Percentiles rank a stretch among this genome's conserved stretches.
phyloP scores from a whole-genome alignment of 2,888 invertebrate species.

The Leistus spinibarbis region DNA sequence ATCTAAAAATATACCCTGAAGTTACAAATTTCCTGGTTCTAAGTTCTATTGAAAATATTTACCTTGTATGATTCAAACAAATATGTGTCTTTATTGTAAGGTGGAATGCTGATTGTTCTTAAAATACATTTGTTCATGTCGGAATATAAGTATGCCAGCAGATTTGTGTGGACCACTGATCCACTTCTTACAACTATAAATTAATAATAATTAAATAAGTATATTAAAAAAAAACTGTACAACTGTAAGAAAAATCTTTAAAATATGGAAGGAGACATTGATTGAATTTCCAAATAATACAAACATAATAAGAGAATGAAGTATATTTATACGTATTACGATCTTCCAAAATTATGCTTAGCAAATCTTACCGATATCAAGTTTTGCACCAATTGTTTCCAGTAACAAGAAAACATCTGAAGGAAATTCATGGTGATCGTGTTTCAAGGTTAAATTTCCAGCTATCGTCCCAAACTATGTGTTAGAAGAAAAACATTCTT shows the following conservation, averaged over 20 bases:
- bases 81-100: slow-evolving; percentile 20
- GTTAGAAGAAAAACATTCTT: slow-evolving; percentile 47
- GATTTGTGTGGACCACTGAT: slow-evolving; percentile 22
- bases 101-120: slow-evolving; percentile 17
- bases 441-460: slow-evolving; percentile 75
- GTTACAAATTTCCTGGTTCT: no score
- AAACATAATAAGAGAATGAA: no score
- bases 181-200: slow-evolving; percentile 14
- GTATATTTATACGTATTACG: no score
- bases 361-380: slow-evolving; percentile 53
- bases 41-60: no score
- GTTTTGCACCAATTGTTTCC: slow-evolving; percentile 64
- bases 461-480: slow-evolving; percentile 70
- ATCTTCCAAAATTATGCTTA: no score
- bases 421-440: slow-evolving; percentile 69
- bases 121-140: slow-evolving; percentile 35
- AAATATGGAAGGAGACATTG: no score
- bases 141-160: slow-evolving; percentile 15
- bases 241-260: no score
- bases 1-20: slow-evolving; percentile 67
- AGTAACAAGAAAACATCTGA: slow-evolving; percentile 74
- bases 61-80: slow-evolving; percentile 35
- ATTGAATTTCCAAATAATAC: no score
- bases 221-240: no score
- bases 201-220: not conserved